Conservation (phyloP, 2,113 vertebrate species). For the Acanthochromis polyacanthus region DNA sequence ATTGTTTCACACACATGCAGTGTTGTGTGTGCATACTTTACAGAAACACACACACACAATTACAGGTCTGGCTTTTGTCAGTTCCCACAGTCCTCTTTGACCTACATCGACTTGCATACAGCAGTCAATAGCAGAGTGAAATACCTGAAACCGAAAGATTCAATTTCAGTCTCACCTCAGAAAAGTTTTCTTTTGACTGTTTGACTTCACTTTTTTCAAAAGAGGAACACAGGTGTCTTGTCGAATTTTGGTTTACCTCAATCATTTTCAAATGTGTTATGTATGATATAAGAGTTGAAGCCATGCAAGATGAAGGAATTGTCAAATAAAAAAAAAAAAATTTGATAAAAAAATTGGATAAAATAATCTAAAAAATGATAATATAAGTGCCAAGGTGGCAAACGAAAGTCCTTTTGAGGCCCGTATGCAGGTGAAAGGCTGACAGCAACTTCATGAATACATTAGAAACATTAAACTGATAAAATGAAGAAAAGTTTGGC, state of each 20-base stretch:
- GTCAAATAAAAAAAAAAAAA: neutral
- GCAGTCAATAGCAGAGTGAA: constrained; percentile 16
- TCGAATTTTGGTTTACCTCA: neutral
- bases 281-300: neutral
- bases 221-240: neutral
- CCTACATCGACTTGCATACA: constrained; percentile 17
- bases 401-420: no score
- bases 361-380: neutral
- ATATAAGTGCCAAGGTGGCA: no score
- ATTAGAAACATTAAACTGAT: no score
- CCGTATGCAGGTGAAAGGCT: no score
- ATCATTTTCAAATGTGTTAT: neutral
- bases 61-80: neutral
- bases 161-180: constrained; percentile 10
- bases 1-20: neutral
- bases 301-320: neutral
- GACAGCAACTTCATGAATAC: no score
- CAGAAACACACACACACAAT: neutral
- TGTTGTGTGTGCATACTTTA: no score
- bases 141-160: constrained; percentile 17
- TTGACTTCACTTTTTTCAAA: neutral
- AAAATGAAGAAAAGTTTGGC: no score
- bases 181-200: neutral
- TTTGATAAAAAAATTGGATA: neutral
- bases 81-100: constrained; percentile 31